Base-by-base conservation (phyloP, 2,888 invertebrate species). In the Eugnorisma glareosa region DNA sequence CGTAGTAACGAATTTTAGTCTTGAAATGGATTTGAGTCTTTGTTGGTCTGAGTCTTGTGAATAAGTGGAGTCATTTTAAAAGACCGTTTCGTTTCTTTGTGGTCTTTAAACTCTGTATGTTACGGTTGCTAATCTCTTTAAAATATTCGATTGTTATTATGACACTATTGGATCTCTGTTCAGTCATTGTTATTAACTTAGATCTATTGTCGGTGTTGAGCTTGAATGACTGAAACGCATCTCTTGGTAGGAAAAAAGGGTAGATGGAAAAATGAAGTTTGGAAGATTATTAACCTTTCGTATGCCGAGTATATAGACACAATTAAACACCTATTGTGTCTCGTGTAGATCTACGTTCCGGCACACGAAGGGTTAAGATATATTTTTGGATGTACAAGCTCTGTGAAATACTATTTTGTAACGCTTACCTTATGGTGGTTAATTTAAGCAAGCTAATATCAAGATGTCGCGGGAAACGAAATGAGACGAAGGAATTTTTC, bases 1-100 rank as follows among this genome's bases (percentile, higher is more conserved):
- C 84, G 83, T 77, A 73, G 79, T 79, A 84, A 84, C 77, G 73
- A 87, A 85, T 68, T 37, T 67, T 64, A 63, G 57, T 1, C 6
- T 35, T 73, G n/a, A 77, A 84, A 75, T 75, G 15, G 61, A 66
- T 67, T 63, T 21, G 24, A 71, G 48, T 69, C 69, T 61, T 86
- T 79, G 79, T 84, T 75, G 40, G 66, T 63, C 13, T 54, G 61
- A 67, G 59, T 63, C 31, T 54, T 61, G 57, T 13, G 21, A 86
- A 69, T 67, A 54, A 74, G 86, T 48, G 28, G n/a, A 79, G 57
- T 37, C 0, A 59, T 40, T 86, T 78, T 69, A 45, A 86, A 83
- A 57, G 13, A 43, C 66, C 43, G 5, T 69, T 63, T 35, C 13
- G 11, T 35, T 35, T 40, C 6, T 73, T 75, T 69, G 61, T 74